Base-by-base conservation (phyloP, 2,113 vertebrate genomes). In the Leptodactylus fuscus region DNA sequence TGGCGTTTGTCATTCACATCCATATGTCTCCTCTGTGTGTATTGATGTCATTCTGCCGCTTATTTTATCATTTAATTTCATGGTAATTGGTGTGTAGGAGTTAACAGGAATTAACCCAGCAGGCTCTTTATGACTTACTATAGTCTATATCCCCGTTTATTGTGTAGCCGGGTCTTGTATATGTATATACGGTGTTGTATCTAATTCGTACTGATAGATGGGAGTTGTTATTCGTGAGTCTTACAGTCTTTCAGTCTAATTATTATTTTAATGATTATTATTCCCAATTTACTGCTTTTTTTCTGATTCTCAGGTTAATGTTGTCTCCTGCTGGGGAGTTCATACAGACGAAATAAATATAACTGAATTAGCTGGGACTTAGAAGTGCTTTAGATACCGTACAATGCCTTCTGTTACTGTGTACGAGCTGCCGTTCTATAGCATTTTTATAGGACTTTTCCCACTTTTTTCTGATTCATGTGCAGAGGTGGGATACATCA, bases 71-170 rank as follows among this genome's bases (percentile, higher is more conserved):
- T 36, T 34, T 67, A 1, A 34, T 67, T 16, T 67, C 62, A 18
- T 67, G 15, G 34, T 36, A 67, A 67, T 65, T 65, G 60, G 27
- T 67, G 62, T 67, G 62, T 67, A 67, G 62, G 62, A 34, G 62
- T 1, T 34, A 67, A 34, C 27, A 65, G 60, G 60, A 15, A 34
- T 67, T 67, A 32, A 16, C 62, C 62, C 62, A 67, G 41, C 41
- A 44, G 41, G 41, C 4, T 9, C 9, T 44, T 44, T 44, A 44
- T 44, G 41, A 44, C 41, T n/a, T n/a, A n/a, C n/a, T 44, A 9
- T 44, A 44, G 41, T 44, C 4, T 44, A 44, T 44, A 5, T 44
- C 9, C 41, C 41, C 4, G 41, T 44, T 5, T 44, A 5, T 44
- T 5, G 1, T 6, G 13, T 65, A 12, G 60, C 27, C 27, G 58